Conservation (phyloP, 1,140 invertebrate genomes). For the Drosophila sulfurigaster region DNA sequence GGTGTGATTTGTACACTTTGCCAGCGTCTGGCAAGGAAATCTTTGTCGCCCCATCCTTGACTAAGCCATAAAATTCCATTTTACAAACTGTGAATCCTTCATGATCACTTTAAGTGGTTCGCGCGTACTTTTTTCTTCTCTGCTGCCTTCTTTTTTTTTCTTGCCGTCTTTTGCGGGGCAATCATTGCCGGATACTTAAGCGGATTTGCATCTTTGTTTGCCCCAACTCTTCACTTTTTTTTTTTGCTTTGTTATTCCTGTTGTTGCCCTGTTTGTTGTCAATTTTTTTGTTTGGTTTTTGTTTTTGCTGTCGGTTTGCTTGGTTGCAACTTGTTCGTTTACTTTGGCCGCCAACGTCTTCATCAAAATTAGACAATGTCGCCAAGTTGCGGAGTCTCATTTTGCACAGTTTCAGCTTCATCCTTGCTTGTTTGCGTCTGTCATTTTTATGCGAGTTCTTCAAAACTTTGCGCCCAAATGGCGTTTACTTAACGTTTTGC, state of each 20-base stretch:
- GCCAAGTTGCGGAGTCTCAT: slow-evolving; percentile 9
- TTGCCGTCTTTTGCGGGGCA: slow-evolving; percentile 35
- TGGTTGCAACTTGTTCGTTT: slow-evolving; percentile 41
- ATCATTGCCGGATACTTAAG: slow-evolving; percentile 84
- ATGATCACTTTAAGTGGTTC: slow-evolving; percentile 84
- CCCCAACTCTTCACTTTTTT: slow-evolving; percentile 7
- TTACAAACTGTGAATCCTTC: slow-evolving; percentile 85
- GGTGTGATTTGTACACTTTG: slow-evolving; percentile 84
- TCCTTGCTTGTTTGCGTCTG: slow-evolving; percentile 50
- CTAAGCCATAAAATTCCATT: slow-evolving; percentile 84
- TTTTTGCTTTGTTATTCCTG: background rate
- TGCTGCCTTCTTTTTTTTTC: background rate
- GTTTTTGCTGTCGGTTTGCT: slow-evolving; percentile 22
- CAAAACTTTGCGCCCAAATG: slow-evolving; percentile 75
- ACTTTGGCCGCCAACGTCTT: slow-evolving; percentile 60
- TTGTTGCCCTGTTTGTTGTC: slow-evolving; percentile 71
- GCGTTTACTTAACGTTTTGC: slow-evolving; percentile 80
- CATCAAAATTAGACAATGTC: slow-evolving; percentile 73
- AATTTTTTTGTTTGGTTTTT: slow-evolving; percentile 41
- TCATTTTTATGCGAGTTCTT: slow-evolving; percentile 83
- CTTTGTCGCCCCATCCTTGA: slow-evolving; percentile 35
- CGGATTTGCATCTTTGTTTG: slow-evolving; percentile 82
- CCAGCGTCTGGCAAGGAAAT: slow-evolving; percentile 10
- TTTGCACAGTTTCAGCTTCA: slow-evolving; percentile 4
- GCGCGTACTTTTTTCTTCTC: slow-evolving; percentile 52